Percentiles rank a stretch among this genome's conserved stretches.
These are phyloP conservation scores for Monopis laevigella DNA, from an alignment of 2,888 invertebrate genomes.

Conservation along the genomic window DNA sequence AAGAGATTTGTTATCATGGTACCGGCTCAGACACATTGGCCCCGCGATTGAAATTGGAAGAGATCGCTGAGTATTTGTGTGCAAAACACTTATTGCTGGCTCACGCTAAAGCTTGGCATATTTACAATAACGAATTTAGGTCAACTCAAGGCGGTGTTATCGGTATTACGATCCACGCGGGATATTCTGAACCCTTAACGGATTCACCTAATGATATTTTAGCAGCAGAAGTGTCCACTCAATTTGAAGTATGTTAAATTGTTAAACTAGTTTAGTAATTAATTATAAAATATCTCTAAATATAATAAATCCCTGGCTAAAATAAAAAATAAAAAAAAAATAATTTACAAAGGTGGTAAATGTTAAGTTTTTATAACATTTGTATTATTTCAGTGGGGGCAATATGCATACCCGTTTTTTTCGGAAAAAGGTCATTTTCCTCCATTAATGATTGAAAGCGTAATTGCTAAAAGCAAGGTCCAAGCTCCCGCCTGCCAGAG, in stretches of 20 bases:
- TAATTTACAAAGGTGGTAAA: too few relatives aligned
- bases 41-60: slow-evolving; percentile 35
- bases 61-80: slow-evolving; percentile 51
- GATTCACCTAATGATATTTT: slow-evolving; percentile 42
- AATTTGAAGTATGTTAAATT: slow-evolving; percentile 56
- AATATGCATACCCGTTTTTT: slow-evolving; percentile 66
- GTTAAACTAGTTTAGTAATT: background rate
- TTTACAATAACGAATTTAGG: slow-evolving; percentile 36
- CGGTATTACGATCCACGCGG: slow-evolving; percentile 20
- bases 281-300: too few relatives aligned
- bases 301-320: too few relatives aligned
- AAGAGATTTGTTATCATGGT: slow-evolving; percentile 33
- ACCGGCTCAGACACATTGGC: slow-evolving; percentile 39
- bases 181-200: slow-evolving; percentile 46
- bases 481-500: slow-evolving; percentile 54
- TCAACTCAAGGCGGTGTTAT: slow-evolving; percentile 25
- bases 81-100: slow-evolving; percentile 53
- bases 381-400: slow-evolving; percentile 40
- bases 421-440: slow-evolving; percentile 64
- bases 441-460: slow-evolving; percentile 54
- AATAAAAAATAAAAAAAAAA: too few relatives aligned
- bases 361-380: background rate
- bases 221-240: slow-evolving; percentile 50
- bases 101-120: slow-evolving; percentile 54
- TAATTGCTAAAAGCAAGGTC: slow-evolving; percentile 57